phyloP scores from a whole-genome alignment of 2,113 vertebrate genomes.

The Heptranchias perlo region DNA sequence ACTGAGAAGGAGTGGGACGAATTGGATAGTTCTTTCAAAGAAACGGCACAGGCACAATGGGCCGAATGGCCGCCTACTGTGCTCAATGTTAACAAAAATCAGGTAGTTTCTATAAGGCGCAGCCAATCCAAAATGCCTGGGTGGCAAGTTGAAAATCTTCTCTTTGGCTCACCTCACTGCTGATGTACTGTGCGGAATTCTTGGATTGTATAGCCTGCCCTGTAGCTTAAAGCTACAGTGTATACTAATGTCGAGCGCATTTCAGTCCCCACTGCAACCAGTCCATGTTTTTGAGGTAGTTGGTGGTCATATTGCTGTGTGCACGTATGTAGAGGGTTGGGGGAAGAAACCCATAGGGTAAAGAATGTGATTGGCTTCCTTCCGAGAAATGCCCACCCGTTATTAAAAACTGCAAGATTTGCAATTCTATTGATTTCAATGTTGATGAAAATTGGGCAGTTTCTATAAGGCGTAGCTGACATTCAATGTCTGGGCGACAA shows the following conservation, averaged over 20 bases:
- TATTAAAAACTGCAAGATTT: background rate
- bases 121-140: too few species aligned
- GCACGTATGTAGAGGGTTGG: background rate
- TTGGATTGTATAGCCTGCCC: background rate
- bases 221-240: background rate
- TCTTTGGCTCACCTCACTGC: too few species aligned
- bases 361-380: background rate
- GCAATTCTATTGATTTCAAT: background rate
- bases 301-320: background rate
- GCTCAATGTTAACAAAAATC: too few species aligned
- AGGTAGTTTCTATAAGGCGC: too few species aligned
- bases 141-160: too few species aligned
- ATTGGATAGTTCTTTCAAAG: too few species aligned
- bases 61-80: too few species aligned
- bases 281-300: background rate
- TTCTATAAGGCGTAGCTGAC: background rate
- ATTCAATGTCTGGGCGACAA: background rate
- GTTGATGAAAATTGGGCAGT: background rate
- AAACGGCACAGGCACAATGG: too few species aligned
- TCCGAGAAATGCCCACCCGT: background rate
- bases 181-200: too few species aligned
- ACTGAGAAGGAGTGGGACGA: too few species aligned
- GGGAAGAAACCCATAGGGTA: background rate
- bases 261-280: background rate
- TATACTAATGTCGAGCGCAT: background rate